Percentiles rank a stretch among this genome's conserved stretches.
These are phyloP conservation scores for Hyles vespertilio DNA, from an alignment of 1,140 invertebrate genomes.

Conservation along the genomic window DNA sequence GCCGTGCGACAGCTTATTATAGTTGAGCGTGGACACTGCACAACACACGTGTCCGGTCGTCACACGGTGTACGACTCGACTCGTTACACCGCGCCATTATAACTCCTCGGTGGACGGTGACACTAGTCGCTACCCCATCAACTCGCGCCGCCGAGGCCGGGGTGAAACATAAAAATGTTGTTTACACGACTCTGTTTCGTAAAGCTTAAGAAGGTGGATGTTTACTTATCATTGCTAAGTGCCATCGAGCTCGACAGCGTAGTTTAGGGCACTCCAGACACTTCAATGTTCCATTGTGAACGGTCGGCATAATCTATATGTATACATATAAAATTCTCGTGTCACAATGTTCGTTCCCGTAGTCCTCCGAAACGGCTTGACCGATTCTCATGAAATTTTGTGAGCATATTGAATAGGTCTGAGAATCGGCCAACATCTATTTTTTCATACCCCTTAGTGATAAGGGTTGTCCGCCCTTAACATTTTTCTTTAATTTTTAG, in stretches of 20 bases:
- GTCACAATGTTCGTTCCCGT: too few species aligned
- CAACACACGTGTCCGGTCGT: not conserved
- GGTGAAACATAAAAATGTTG: conserved; percentile 20
- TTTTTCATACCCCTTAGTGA: too few species aligned
- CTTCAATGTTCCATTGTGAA: conserved; percentile 48
- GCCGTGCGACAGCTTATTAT: conserved; percentile 6
- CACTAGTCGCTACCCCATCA: too few species aligned
- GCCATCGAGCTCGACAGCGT: conserved; percentile 39
- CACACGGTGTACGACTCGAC: not conserved
- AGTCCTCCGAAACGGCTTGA: too few species aligned
- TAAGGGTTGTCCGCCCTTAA: too few species aligned
- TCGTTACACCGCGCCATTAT: not conserved
- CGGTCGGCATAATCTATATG: conserved; percentile 35
- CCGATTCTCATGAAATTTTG: too few species aligned
- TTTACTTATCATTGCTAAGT: conserved; percentile 48
- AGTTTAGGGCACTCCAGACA: conserved; percentile 42
- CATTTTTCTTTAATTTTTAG: too few species aligned
- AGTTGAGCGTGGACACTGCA: not conserved
- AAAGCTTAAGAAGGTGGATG: conserved; percentile 25
- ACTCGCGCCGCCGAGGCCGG: conserved; percentile 6
- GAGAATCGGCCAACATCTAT: too few species aligned
- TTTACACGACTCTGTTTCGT: conserved; percentile 31
- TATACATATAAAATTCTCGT: too few species aligned
- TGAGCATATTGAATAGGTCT: too few species aligned
- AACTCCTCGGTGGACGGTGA: not conserved